Percentiles rank a stretch among this genome's conserved stretches.
Conservation (phyloP, 2,888 invertebrate species). For the Megastigmus dorsalis region DNA sequence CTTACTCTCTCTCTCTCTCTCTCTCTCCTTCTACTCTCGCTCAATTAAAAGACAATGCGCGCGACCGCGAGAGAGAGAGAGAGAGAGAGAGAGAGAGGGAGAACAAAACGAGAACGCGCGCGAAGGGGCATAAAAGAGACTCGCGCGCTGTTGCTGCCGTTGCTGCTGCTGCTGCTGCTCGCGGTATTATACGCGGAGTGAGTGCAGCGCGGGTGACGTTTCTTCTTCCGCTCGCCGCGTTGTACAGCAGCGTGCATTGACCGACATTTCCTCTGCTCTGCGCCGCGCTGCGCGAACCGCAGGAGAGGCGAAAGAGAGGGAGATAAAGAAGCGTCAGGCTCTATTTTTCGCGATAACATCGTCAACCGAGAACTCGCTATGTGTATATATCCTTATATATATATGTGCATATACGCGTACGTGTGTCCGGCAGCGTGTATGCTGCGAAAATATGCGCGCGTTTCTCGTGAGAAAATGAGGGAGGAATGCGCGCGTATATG, state of each 20-base stretch:
- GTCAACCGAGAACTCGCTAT: too few species aligned
- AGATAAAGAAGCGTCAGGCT: slow-evolving; percentile 27
- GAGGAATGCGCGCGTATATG: slow-evolving; percentile 42
- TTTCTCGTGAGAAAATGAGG: slow-evolving; percentile 41
- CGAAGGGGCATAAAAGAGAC: slow-evolving; percentile 17
- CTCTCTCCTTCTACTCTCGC: background rate
- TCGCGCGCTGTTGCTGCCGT: slow-evolving; percentile 49
- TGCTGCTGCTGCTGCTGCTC: too few species aligned
- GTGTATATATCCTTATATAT: too few species aligned
- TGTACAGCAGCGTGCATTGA: slow-evolving; percentile 46
- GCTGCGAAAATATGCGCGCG: slow-evolving; percentile 25
- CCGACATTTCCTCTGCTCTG: slow-evolving; percentile 55
- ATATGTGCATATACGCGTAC: too few species aligned
- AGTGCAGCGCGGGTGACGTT: slow-evolving; percentile 49
- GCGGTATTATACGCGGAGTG: too few species aligned
- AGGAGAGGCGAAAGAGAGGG: background rate
- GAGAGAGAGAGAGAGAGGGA: slow-evolving; percentile 28
- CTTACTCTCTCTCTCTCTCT: background rate
- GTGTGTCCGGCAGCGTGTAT: background rate
- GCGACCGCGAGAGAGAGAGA: background rate
- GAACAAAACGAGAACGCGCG: too few species aligned
- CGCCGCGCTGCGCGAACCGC: slow-evolving; percentile 20
- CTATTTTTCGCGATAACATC: slow-evolving; percentile 55
- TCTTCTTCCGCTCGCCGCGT: slow-evolving; percentile 41
- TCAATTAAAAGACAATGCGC: slow-evolving; percentile 35